These are phyloP conservation scores for Julus scandinavius DNA, from an alignment of 2,888 invertebrate species.

Conservation along the genomic window DNA sequence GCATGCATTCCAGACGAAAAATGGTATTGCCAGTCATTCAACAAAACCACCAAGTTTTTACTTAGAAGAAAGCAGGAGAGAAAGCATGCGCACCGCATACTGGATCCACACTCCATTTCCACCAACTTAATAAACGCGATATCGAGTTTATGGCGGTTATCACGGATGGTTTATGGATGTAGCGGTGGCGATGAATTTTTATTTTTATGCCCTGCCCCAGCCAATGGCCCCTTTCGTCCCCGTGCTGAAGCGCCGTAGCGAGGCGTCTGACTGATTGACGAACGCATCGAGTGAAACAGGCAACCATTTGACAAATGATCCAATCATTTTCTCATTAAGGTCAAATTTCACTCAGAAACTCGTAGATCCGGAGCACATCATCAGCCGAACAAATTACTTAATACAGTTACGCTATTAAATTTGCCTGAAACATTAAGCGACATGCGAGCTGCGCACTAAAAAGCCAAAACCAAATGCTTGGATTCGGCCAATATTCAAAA, in stretches of 20 bases:
- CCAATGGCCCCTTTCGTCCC: not conserved
- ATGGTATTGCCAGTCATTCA: slow-evolving; percentile 26
- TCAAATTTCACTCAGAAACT: slow-evolving; percentile 44
- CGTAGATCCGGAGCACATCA: slow-evolving; percentile 40
- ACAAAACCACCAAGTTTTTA: not conserved
- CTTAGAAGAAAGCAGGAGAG: not conserved
- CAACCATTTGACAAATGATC: slow-evolving; percentile 48
- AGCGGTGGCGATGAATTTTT: slow-evolving; percentile 19
- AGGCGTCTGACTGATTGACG: slow-evolving; percentile 36
- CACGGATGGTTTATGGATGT: slow-evolving; percentile 12
- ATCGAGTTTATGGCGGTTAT: slow-evolving; percentile 16
- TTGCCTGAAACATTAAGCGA: slow-evolving; percentile 20
- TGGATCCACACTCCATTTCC: not conserved
- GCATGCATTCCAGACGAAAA: not conserved
- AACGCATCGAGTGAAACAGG: slow-evolving; percentile 24
- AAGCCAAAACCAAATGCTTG: not conserved
- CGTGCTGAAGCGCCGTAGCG: not conserved
- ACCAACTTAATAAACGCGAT: slow-evolving; percentile 8
- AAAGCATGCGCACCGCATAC: not conserved
- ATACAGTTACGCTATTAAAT: slow-evolving; percentile 47
- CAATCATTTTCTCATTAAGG: slow-evolving; percentile 49
- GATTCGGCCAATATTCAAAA: not conserved
- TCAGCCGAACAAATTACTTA: slow-evolving; percentile 36
- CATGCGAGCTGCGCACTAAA: not conserved
- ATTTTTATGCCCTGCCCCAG: not conserved